These are phyloP conservation scores for Blastobasis lacticolella DNA, from an alignment of 2,888 invertebrate genomes.

Conservation along the genomic window DNA sequence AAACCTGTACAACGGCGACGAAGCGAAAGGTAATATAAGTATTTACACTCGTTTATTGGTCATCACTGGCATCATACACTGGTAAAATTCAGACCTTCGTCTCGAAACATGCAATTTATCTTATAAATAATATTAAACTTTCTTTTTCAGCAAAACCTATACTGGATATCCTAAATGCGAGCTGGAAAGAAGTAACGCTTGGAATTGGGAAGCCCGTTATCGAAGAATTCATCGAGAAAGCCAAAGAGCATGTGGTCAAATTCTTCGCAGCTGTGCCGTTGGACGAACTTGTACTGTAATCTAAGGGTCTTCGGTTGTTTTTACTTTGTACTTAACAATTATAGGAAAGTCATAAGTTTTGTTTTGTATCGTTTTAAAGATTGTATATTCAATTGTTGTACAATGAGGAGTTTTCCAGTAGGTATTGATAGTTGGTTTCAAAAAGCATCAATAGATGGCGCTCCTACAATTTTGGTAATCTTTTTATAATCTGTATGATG, in stretches of 20 bases:
- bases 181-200: conserved; percentile 24
- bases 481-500: too few species aligned
- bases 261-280: conserved; percentile 13
- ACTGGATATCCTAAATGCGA: conserved; percentile 18
- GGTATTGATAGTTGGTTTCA: too few species aligned
- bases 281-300: conserved; percentile 14
- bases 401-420: too few species aligned
- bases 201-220: conserved; percentile 29
- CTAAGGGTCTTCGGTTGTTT: too few species aligned
- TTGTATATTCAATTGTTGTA: too few species aligned
- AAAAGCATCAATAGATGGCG: too few species aligned
- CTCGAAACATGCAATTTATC: not conserved
- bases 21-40: conserved; percentile 19
- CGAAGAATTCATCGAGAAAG: conserved; percentile 11
- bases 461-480: too few species aligned
- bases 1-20: conserved; percentile 32
- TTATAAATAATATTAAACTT: not conserved
- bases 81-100: not conserved
- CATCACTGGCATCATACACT: too few species aligned
- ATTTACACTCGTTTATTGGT: too few species aligned
- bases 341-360: too few species aligned
- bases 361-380: too few species aligned
- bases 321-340: too few species aligned
- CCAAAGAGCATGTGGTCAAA: conserved; percentile 5
- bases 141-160: conserved; percentile 30